Evolutionary conservation across 2,888 invertebrate genomes (phyloP), one percentile per base, ranked within the genome.

Genomic region (Petrophora chlorosata): DNA sequence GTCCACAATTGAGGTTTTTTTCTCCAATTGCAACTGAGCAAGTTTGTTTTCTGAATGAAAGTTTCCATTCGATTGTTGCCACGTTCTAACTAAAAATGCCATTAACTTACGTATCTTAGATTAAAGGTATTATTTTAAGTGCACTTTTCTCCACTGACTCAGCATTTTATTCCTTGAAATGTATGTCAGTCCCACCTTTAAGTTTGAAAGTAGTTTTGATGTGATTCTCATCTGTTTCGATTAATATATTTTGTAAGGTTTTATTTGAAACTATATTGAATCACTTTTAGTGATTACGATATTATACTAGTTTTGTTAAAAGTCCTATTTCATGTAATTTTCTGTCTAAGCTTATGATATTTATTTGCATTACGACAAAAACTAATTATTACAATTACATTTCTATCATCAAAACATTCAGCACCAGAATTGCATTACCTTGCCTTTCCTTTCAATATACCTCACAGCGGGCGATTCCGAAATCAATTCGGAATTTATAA

Each of bases 401-500:
- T 35, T 35, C 13, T 7, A 3, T 30, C 5, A 3, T 14, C 38
- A 44, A 49, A 48, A 49, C 32, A 42, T 42, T 41, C 26, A 32
- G 32, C 32, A 36, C 41, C 22, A 23, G 33, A 35, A 55, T 42
- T 47, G 43, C 32, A 53, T 45, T 49, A 40, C 34, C 49, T 47
- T 41, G 39, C 54, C 55, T 53, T 50, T 48, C 43, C 69, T 71
- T 69, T 68, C 64, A 61, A 73, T 75, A 74, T 76, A 73, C 65
- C 71, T 75, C 73, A 55, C 76, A 71, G 69, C 71, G 69, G 76
- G 71, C 63, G 72, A 67, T 71, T 63, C 59, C 57, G 61, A 65
- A 77, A 80, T 82, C 76, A 74, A 83, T 84, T 82, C 69, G 67
- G 78, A 80, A 84, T 82, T 80, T 67, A 77, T 80, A 80, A 83